Base-by-base conservation (phyloP, 2,797 vertebrate species). In the Brachyalestes nurse region DNA sequence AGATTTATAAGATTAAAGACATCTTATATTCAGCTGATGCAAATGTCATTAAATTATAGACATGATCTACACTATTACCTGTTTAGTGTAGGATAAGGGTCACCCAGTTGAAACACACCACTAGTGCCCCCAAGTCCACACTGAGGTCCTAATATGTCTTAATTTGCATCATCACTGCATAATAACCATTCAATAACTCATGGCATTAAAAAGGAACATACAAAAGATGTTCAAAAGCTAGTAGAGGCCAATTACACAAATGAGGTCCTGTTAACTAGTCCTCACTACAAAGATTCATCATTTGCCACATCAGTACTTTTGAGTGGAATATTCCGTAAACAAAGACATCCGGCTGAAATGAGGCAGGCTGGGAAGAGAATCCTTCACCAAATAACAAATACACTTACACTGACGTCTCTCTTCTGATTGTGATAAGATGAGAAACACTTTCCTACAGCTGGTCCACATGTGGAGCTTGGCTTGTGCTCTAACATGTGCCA, bases 381-480 rank as follows among this genome's bases (percentile, higher is more conserved):
- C 47, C 25, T 34, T 53, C 25, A 75, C 45, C 25, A 65, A 65
- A 58, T 38, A 75, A 80, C 64, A 80, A 69, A 75, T 38, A 51
- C 51, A 23, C 9, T 25, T 23, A 72, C 42, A 74, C 5, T 70
- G 5, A 12, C 53, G 16, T 79, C 42, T 60, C 16, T 65, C 10
- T 45, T 58, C 62, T 78, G 45, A 75, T 57, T 64, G 28, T 65
- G 14, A 81, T 13, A 47, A 57, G 34, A 78, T 62, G 72, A 58
- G 71, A 49, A 66, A 21, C 47, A 79, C 21, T 51, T 65, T 61
- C 61, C 47, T 38, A 16, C 21, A 73, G 84, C 70, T 78, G 70
- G 76, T 47, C 10, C 64, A 70, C 75, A 80, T 69, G 55, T 78
- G 57, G 58, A 23, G 65, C 4, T 51, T 42, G 13, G 47, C 38